Percentiles rank a stretch among this genome's conserved stretches.
Evolutionary conservation across 2,888 invertebrate species (phyloP).

Genomic region (Gryllus longicercus): DNA sequence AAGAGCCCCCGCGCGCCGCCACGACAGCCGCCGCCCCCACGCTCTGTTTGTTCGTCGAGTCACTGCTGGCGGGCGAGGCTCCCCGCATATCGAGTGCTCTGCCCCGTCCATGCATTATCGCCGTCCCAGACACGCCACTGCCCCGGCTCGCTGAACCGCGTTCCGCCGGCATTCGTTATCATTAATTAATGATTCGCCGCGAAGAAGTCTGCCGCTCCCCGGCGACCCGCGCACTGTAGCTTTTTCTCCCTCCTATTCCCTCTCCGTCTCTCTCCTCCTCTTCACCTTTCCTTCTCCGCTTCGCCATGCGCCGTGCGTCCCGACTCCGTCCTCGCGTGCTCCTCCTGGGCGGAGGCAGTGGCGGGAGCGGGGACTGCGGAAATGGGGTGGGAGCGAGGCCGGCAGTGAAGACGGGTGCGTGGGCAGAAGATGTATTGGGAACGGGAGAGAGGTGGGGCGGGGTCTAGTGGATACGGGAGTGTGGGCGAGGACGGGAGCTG

Average conservation of each 20-base stretch:
- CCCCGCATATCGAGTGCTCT: not conserved
- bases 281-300: not conserved
- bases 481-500: no score
- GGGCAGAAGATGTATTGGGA: no score
- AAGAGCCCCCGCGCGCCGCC: not conserved
- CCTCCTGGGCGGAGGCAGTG: no score
- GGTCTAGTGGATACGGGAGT: no score
- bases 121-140: not conserved
- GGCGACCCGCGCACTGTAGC: not conserved
- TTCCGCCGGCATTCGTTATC: not conserved
- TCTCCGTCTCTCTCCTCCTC: not conserved
- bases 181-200: slow-evolving; percentile 8
- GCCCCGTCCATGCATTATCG: not conserved
- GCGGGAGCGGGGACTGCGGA: no score
- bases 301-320: no score
- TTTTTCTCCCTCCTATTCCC: not conserved
- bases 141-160: not conserved
- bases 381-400: no score
- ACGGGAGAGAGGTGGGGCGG: no score
- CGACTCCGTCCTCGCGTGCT: no score
- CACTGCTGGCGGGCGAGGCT: not conserved
- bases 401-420: no score
- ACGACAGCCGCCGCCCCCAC: not conserved
- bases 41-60: not conserved
- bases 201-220: not conserved